phyloP scores from a whole-genome alignment of 2,113 vertebrate genomes.

The Candoia aspera region DNA sequence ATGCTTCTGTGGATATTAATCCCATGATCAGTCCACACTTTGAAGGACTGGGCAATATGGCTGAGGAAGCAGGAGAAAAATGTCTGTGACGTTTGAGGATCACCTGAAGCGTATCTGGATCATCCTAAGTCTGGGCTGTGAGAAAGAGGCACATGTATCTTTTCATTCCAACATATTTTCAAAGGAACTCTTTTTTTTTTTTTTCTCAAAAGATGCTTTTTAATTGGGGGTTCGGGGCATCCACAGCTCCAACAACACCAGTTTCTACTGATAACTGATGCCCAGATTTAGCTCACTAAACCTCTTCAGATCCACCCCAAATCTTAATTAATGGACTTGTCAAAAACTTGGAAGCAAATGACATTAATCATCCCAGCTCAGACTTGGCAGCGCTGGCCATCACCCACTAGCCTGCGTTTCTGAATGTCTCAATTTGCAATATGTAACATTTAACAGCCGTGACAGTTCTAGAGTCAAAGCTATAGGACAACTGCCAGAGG shows the following conservation, averaged over 20 bases:
- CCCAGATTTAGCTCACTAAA: background rate
- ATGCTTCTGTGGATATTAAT: no score
- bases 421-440: constrained; percentile 54
- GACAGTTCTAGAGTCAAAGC: constrained; percentile 17
- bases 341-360: constrained; percentile 58
- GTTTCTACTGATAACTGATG: background rate
- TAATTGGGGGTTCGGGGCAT: fast-evolving
- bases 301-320: background rate
- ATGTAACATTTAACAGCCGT: constrained; percentile 37
- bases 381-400: constrained; percentile 49
- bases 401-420: constrained; percentile 36
- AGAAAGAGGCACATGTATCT: no score
- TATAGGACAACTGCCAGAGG: constrained; percentile 34
- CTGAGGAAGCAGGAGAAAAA: no score
- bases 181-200: no score
- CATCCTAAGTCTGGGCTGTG: no score
- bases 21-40: no score
- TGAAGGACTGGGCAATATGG: no score
- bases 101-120: no score
- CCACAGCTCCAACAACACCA: background rate
- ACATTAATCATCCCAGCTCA: constrained; percentile 57
- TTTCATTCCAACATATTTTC: no score
- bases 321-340: constrained; percentile 64
- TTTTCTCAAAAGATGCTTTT: no score
- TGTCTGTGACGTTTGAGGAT: no score